Conservation (phyloP, 2,888 invertebrate genomes). For the Sabatieria punctata region DNA sequence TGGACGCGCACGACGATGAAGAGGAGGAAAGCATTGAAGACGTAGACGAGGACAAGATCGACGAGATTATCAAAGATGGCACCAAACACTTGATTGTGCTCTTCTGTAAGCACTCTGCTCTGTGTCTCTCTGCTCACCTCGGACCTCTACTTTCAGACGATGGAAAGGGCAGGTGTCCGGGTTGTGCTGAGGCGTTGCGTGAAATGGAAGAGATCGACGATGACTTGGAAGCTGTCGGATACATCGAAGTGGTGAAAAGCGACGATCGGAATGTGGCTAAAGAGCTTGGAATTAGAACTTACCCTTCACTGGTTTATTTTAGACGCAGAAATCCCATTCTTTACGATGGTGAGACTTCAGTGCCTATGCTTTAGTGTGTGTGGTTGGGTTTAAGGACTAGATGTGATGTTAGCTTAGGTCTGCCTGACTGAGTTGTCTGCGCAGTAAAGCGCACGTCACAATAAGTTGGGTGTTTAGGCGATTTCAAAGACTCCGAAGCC, state of each 20-base stretch:
- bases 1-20: constrained; percentile 67
- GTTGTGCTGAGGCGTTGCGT: constrained; percentile 62
- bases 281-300: constrained; percentile 83
- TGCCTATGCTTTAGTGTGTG: no score
- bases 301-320: constrained; percentile 89
- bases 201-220: constrained; percentile 82
- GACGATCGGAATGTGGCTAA: constrained; percentile 47
- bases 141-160: constrained; percentile 19
- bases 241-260: constrained; percentile 18
- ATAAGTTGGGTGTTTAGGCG: constrained; percentile 15
- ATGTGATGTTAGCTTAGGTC: no score
- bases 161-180: constrained; percentile 56
- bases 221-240: constrained; percentile 47
- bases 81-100: constrained; percentile 86
- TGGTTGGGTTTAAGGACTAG: no score
- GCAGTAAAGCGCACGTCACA: no score
- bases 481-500: constrained; percentile 26
- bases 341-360: constrained; percentile 75
- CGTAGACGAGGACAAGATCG: constrained; percentile 86
- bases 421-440: no score
- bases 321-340: constrained; percentile 88
- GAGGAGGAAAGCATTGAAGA: constrained; percentile 77
- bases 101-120: constrained; percentile 57
- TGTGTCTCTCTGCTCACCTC: no score
- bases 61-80: constrained; percentile 79